phyloP scores from a whole-genome alignment of 2,888 invertebrate genomes.

The Fragum whitleyi region DNA sequence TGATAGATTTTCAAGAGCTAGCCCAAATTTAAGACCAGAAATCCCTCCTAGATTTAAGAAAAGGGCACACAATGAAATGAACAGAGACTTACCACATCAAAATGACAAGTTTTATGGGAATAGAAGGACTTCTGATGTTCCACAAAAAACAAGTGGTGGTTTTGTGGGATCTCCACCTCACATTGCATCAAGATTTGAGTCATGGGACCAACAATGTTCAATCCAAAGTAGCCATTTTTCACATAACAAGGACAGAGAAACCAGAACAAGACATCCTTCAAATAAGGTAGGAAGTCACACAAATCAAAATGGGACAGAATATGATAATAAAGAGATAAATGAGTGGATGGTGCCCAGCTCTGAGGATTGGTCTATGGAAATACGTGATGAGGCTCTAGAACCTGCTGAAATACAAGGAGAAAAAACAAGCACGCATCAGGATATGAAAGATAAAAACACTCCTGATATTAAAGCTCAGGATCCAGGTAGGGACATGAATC shows the following conservation, averaged over 20 bases:
- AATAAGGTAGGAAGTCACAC: not conserved
- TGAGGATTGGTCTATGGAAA: slow-evolving; percentile 2
- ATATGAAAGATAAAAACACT: not conserved
- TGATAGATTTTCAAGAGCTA: not conserved
- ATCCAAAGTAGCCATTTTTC: not conserved
- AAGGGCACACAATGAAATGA: not conserved
- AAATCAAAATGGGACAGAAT: not conserved
- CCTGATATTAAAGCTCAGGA: not conserved
- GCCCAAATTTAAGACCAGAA: not conserved
- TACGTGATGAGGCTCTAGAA: not conserved
- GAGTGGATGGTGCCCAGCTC: not conserved
- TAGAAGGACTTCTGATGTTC: not conserved
- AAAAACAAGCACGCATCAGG: not conserved
- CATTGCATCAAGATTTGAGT: not conserved
- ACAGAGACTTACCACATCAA: not conserved
- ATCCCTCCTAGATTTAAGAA: not conserved
- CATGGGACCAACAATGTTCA: not conserved
- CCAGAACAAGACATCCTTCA: not conserved
- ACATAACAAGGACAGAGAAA: not conserved
- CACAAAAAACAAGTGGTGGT: not conserved
- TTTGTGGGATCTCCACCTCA: not conserved
- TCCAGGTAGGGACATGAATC: not conserved
- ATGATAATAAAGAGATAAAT: not conserved
- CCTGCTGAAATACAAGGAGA: not conserved
- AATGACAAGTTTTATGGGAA: not conserved